Evolutionary conservation across 1,140 invertebrate species (phyloP), one percentile per base, ranked within the genome.

Genomic region (Procambarus virginalis): DNA sequence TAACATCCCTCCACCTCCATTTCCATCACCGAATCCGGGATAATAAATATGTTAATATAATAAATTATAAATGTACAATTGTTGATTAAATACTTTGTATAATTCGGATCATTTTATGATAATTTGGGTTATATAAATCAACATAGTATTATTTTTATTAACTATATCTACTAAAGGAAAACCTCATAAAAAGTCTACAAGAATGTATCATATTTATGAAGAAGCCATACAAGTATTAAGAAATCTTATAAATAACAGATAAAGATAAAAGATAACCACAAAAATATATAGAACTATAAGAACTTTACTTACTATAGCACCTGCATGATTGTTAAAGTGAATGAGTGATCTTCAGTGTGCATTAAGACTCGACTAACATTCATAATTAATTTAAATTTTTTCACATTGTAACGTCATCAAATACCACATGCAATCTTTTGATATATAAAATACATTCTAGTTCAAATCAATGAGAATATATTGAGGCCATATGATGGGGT

Each of bases 301-400:
- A 89, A 89, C 70, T 84, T 80, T 88, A 89, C 51, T 75, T 82
- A 81, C 76, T 84, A 89, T 89, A 89, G 88, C 88, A 89, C 88
- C 88, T 89, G 88, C 76, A 84, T 79, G 76, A 45, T 83, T 76
- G 34, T 46, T 84, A 17, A 75, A 45, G 86, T 88, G 46, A 82
- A 88, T 55, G 79, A 79, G 70, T 88, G 86, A 78, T 75, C 64
- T 49, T 75, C 64, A 84, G 64, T 49, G 68, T 60, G 82, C 64
- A 34, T 34, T 48, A 84, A 84, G 68, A 84, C 64, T 84, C 45
- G 5, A 73, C 45, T 49, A 46, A 73, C 73, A 22, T 84, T 68
- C 73, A 17, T 84, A 70, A 8, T 73, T 73, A n/a, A 73, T 83
- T 6, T 51, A n/a, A 45, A n/a, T 73, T 68, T 8, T 22, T 48